Evolutionary conservation across 2,888 invertebrate species (phyloP), one percentile per base, ranked within the genome.

Genomic region (Drosophila ezoana): DNA sequence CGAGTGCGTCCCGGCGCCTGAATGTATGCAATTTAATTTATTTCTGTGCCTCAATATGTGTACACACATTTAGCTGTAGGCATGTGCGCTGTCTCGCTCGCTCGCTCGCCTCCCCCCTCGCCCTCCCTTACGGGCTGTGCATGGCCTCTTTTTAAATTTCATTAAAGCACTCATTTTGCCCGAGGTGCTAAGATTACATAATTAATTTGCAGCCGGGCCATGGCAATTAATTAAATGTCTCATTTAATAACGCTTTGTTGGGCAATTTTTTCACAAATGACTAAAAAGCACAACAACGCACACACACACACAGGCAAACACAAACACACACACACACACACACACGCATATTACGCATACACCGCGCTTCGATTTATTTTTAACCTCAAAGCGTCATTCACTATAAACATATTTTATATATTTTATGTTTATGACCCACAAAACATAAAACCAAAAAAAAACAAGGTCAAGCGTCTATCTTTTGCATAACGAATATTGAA

Each of bases 161-260:
- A 74, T 77, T 72, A 79, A 87, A 88, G 83, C 69, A 61, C 77
- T 69, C 61, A 72, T 62, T 76, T 69, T 45, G 84, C 89, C 83
- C 53, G 53, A 85, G 85, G 87, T 79, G 85, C 86, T 75, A 79
- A 89, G 88, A 87, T 87, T 89, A 87, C 88, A 81, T 87, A 87
- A 89, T 89, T 87, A 81, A 85, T 81, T 85, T 87, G 70, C 82
- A 81, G 74, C 71, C 78, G 66, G 52, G 72, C 65, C 76, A 64
- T 59, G 60, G 84, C 82, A 88, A 88, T 90, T 90, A 89, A 90
- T 88, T 88, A 87, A 88, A 82, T 87, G 89, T 81, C 80, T 76
- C 87, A 84, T 90, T 88, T 90, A 89, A 80, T 89, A 87, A 89
- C 85, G 87, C 85, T 89, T 90, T 85, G 87, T 79, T 87, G 76